Evolutionary conservation across 2,888 invertebrate species (phyloP), one percentile per base, ranked within the genome.

Genomic region (Synergus gifuensis): DNA sequence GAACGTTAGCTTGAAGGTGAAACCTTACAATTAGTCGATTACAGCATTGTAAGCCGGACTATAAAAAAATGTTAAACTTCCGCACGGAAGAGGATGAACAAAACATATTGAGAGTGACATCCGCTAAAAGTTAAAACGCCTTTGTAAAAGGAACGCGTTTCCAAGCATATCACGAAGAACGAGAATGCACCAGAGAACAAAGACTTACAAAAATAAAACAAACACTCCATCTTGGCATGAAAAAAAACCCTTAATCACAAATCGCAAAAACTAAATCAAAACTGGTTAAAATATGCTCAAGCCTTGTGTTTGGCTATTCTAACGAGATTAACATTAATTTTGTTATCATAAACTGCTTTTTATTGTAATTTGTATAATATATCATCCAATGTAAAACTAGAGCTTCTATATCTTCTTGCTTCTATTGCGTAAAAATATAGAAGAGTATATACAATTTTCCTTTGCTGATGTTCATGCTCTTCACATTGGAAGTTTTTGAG

Each of bases 21-120:
- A 73, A 73, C 54, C 73, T 73, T 73, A 58, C 36, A 54, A 73
- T 54, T 73, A 73, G 54, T 73, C 28, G 73, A 54, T 58, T 73
- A 73, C 54, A 73, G 73, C 73, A 73, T 73, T 73, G 73, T 73
- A 73, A 73, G 73, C 73, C 73, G 73, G 49, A 73, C 54, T 49
- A 40, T 73, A 36, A 54, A 49, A 73, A 18, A 54, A 22, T n/a
- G 28, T 73, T 54, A 58, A 73, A 54, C 73, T 73, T 73, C 54
- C 49, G 54, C 54, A 73, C 54, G 54, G 73, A 73, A 73, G 73
- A 58, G 73, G 54, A 73, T 73, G 73, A 73, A 73, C 73, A 73
- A 73, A 49, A 46, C 14, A 73, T 69, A 60, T 22, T 28, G 60
- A 60, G 62, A 62, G 28, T 62, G 14, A 28, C 62, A 22, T 62